phyloP scores from a whole-genome alignment of 2,888 invertebrate genomes.

The Peribatodes rhomboidaria region DNA sequence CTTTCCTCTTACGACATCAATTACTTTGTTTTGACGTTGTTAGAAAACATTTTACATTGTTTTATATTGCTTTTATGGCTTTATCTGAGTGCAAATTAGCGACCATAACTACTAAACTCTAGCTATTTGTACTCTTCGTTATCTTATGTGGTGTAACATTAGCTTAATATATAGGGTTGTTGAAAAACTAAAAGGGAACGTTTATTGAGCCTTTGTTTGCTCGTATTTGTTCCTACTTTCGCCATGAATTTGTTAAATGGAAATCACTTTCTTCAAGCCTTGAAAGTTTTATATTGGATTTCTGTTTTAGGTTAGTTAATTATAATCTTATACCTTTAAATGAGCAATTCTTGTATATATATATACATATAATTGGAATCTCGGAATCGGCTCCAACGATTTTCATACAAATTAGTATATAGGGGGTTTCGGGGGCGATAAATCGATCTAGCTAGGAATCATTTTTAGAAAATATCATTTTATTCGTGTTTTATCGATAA shows the following conservation, averaged over 20 bases:
- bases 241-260: conserved; percentile 7
- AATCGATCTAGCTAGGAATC: no score
- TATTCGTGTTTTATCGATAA: no score
- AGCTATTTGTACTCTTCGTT: conserved; percentile 50
- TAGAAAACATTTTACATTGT: conserved; percentile 49
- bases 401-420: no score
- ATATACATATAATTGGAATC: no score
- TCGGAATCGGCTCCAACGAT: no score
- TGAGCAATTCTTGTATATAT: no score
- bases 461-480: no score
- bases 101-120: conserved; percentile 61
- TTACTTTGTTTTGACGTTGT: conserved; percentile 60
- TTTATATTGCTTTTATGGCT: conserved; percentile 57
- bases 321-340: background rate
- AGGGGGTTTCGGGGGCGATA: no score
- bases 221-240: conserved; percentile 10
- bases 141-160: conserved; percentile 49
- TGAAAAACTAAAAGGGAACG: conserved; percentile 19
- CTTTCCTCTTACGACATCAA: conserved; percentile 29
- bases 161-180: conserved; percentile 47
- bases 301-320: background rate
- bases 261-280: background rate
- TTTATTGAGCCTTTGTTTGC: conserved; percentile 9
- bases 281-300: background rate
- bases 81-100: conserved; percentile 61